phyloP scores from a whole-genome alignment of 2,888 invertebrate species.

The Drosophila phalerata region DNA sequence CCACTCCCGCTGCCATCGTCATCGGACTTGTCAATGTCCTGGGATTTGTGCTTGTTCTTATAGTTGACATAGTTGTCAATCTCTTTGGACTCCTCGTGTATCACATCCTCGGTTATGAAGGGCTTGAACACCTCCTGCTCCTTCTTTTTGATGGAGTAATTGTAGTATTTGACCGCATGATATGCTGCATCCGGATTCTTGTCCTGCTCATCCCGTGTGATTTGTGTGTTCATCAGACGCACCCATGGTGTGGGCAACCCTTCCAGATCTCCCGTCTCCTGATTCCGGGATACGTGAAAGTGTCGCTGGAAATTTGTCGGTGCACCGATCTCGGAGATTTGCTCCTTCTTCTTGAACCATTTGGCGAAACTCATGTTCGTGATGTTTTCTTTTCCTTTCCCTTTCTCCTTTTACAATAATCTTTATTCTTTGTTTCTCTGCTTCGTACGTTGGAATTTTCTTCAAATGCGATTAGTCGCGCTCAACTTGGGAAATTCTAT shows the following conservation, averaged over 20 bases:
- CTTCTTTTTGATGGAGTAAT: slow-evolving; percentile 94
- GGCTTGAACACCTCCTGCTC: slow-evolving; percentile 91
- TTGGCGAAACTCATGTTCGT: slow-evolving; percentile 83
- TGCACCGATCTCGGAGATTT: slow-evolving; percentile 88
- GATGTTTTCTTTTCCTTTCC: slow-evolving; percentile 19
- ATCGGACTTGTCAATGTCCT: slow-evolving; percentile 85
- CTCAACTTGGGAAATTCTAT: slow-evolving; percentile 71
- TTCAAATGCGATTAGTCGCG: slow-evolving; percentile 69
- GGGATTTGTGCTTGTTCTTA: slow-evolving; percentile 90
- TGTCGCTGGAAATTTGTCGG: slow-evolving; percentile 95
- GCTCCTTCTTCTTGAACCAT: slow-evolving; percentile 85
- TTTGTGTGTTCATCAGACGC: slow-evolving; percentile 91
- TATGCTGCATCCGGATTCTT: slow-evolving; percentile 96
- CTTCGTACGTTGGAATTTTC: slow-evolving; percentile 57
- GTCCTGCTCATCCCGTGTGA: slow-evolving; percentile 94
- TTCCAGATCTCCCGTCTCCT: slow-evolving; percentile 92
- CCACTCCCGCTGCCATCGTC: slow-evolving; percentile 85
- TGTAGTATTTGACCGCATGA: slow-evolving; percentile 95
- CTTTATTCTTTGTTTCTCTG: slow-evolving; percentile 15
- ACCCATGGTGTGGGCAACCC: slow-evolving; percentile 95
- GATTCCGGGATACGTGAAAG: slow-evolving; percentile 94
- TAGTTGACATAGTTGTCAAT: slow-evolving; percentile 91
- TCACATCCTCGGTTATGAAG: slow-evolving; percentile 92
- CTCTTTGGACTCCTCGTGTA: slow-evolving; percentile 93
- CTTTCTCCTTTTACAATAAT: neutral